Evolutionary conservation across 2,888 invertebrate species (phyloP).

Genomic region (Phania funesta): DNA sequence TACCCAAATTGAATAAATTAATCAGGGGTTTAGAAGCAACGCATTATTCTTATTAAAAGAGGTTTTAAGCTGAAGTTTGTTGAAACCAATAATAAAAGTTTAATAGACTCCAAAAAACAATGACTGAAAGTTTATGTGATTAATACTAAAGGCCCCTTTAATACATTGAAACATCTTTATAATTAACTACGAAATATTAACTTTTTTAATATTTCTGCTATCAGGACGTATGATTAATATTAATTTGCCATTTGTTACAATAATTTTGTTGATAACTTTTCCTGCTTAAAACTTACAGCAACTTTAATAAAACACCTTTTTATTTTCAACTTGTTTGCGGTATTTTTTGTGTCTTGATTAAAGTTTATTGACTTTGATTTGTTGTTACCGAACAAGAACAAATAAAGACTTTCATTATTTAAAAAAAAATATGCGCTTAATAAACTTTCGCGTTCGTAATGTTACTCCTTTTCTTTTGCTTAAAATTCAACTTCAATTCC

Average conservation of each 20-base stretch:
- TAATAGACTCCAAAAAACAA: too few relatives aligned
- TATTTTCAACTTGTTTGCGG: conserved; percentile 22
- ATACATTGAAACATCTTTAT: too few relatives aligned
- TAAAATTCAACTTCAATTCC: background rate
- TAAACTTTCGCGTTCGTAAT: conserved; percentile 46
- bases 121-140: too few relatives aligned
- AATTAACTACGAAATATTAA: too few relatives aligned
- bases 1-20: too few relatives aligned
- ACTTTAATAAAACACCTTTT: conserved; percentile 35
- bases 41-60: too few relatives aligned
- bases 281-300: background rate
- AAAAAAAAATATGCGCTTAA: background rate
- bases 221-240: conserved; percentile 1
- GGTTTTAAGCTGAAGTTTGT: too few relatives aligned
- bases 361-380: conserved; percentile 67
- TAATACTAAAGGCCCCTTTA: too few relatives aligned
- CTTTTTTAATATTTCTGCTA: too few relatives aligned
- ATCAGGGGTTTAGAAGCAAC: too few relatives aligned
- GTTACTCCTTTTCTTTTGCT: conserved; percentile 10
- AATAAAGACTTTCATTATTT: background rate
- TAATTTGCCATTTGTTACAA: background rate
- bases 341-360: conserved; percentile 34
- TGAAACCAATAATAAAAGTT: too few relatives aligned
- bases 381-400: conserved; percentile 8
- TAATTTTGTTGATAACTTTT: background rate